Conservation (phyloP, 1,140 invertebrate species). For the Drosophila albomicans region DNA sequence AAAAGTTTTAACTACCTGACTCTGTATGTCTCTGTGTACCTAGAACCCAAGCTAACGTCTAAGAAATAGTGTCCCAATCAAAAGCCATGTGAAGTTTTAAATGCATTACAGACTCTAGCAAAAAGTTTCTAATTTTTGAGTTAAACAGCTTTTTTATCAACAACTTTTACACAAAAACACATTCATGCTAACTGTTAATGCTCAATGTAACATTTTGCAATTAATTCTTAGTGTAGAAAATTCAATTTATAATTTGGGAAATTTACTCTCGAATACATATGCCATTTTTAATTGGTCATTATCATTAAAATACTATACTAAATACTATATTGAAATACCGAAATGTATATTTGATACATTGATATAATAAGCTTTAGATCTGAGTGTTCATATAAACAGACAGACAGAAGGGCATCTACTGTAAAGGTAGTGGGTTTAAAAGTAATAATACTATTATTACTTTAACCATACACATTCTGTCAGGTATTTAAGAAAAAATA, state of each 20-base stretch:
- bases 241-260: background rate
- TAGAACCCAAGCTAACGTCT: constrained; percentile 19
- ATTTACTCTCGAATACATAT: no score
- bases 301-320: no score
- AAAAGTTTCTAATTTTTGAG: constrained; percentile 59
- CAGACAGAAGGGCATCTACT: no score
- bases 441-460: no score
- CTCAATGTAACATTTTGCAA: background rate
- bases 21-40: constrained; percentile 23
- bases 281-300: no score
- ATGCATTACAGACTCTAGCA: constrained; percentile 16
- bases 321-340: no score
- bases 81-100: constrained; percentile 48
- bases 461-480: no score
- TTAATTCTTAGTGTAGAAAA: background rate
- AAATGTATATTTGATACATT: no score
- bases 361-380: no score
- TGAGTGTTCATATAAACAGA: no score
- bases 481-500: no score
- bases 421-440: no score
- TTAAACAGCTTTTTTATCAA: constrained; percentile 9
- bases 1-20: constrained; percentile 82
- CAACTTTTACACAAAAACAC: constrained; percentile 6
- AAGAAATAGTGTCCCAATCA: constrained; percentile 71
- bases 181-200: constrained; percentile 14